phyloP scores from a whole-genome alignment of 2,797 vertebrate species.

The Arctocebus calabarensis region DNA sequence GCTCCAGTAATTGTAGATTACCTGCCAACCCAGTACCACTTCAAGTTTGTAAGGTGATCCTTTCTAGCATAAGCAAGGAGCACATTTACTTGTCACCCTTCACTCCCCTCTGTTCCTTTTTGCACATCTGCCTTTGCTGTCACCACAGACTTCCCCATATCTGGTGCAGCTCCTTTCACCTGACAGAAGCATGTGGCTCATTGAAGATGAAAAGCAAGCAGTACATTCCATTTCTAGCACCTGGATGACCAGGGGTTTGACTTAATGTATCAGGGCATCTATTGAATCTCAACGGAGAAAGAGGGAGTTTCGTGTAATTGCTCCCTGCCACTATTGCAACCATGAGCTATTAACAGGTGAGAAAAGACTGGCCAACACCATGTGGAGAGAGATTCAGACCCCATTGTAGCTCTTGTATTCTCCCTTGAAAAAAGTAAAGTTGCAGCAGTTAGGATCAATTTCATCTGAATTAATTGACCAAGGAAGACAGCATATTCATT shows the following conservation, averaged over 20 bases:
- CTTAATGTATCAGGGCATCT: slow-evolving; percentile 17
- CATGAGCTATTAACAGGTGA: slow-evolving; percentile 7
- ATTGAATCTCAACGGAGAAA: slow-evolving; percentile 21
- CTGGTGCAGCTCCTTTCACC: neutral
- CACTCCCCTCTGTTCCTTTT: slow-evolving; percentile 8
- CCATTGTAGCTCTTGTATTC: neutral
- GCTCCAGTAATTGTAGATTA: neutral
- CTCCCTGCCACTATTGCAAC: neutral
- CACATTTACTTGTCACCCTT: slow-evolving; percentile 10
- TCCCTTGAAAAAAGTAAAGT: neutral
- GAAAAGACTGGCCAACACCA: slow-evolving; percentile 1
- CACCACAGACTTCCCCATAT: neutral
- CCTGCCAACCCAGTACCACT: neutral
- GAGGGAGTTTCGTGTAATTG: slow-evolving; percentile 11
- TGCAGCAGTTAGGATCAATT: slow-evolving; percentile 5
- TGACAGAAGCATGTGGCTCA: neutral
- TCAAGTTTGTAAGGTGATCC: slow-evolving; percentile 20
- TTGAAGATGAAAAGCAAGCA: neutral
- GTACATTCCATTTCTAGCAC: slow-evolving; percentile 13
- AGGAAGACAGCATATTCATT: neutral
- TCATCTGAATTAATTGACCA: slow-evolving; percentile 1
- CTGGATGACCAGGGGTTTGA: slow-evolving; percentile 1
- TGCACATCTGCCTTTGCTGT: neutral
- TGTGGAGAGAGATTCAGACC: neutral
- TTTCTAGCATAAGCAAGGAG: neutral